Evolutionary conservation across 1,140 invertebrate species (phyloP).

Genomic region (Stegodyphus mimosarum): DNA sequence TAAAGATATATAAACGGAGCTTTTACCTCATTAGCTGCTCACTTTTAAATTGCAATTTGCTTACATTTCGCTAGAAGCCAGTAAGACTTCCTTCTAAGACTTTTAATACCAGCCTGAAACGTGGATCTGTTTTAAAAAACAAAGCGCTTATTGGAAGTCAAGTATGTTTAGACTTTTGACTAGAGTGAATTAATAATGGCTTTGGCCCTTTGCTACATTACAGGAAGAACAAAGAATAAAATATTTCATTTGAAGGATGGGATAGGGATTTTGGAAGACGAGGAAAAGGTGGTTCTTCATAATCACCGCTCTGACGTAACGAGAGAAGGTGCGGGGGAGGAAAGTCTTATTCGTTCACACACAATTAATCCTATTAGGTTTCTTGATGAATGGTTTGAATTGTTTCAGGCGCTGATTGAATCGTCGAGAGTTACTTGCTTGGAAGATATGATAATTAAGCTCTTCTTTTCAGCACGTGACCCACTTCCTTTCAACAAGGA

Average conservation of each 20-base stretch:
- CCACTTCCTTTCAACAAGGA: no score
- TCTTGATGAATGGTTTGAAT: conserved; percentile 23
- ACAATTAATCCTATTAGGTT: conserved; percentile 28
- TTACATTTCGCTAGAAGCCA: no score
- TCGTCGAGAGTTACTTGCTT: conserved; percentile 1
- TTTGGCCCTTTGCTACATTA: neutral
- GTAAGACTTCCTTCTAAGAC: no score
- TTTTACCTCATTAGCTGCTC: no score
- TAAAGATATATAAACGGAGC: no score
- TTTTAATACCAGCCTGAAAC: no score
- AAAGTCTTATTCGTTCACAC: conserved; percentile 9
- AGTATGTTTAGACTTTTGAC: conserved; percentile 21
- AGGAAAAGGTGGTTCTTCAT: conserved; percentile 42
- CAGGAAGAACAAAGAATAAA: conserved; percentile 11
- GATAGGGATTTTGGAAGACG: neutral
- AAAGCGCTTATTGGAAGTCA: neutral
- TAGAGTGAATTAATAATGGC: conserved; percentile 29
- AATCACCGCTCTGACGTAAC: conserved; percentile 21
- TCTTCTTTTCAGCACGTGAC: no score
- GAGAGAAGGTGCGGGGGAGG: neutral
- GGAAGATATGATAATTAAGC: neutral
- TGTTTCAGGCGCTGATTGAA: conserved; percentile 29
- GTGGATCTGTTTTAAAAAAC: neutral
- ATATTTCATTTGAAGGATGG: neutral
- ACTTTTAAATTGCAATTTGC: no score